phyloP scores from a whole-genome alignment of 2,797 vertebrate species.

The Pantherophis vulpinus region DNA sequence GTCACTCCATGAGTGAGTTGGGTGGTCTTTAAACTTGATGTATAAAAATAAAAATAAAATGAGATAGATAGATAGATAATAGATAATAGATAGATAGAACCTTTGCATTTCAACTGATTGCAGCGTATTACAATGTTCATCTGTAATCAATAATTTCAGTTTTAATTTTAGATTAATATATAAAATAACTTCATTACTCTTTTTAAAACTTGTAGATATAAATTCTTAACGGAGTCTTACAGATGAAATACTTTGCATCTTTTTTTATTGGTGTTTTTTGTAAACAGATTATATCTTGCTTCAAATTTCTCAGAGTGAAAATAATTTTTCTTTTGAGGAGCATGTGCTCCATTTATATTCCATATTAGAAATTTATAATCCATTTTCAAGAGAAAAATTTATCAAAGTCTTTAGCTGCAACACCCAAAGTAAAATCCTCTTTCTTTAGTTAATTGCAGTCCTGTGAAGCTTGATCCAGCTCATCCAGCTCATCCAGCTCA shows the following conservation, averaged over 20 bases:
- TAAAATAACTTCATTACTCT: not conserved
- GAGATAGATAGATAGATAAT: no score
- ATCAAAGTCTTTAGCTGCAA: not conserved
- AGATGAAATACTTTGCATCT: not conserved
- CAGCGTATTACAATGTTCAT: not conserved
- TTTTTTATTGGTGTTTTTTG: not conserved
- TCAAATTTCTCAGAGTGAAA: not conserved
- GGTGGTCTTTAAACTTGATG: not conserved
- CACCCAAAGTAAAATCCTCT: not conserved
- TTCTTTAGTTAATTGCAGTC: not conserved
- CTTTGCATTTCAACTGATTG: not conserved
- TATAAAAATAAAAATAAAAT: not conserved
- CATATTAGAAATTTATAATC: not conserved
- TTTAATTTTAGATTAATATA: not conserved
- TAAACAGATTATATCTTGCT: not conserved
- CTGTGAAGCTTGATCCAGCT: not conserved
- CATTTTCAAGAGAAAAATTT: not conserved
- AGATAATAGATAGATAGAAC: no score
- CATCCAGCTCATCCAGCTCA: not conserved
- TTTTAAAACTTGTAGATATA: not conserved
- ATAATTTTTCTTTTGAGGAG: not conserved
- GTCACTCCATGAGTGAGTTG: not conserved
- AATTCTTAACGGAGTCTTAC: not conserved
- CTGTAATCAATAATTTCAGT: not conserved
- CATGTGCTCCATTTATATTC: not conserved